A percentile compares a stretch with the other conserved stretches of the same genome.
These are phyloP conservation scores for Papilio dardanus DNA, from an alignment of 1,140 invertebrate genomes.

Conservation along the genomic window DNA sequence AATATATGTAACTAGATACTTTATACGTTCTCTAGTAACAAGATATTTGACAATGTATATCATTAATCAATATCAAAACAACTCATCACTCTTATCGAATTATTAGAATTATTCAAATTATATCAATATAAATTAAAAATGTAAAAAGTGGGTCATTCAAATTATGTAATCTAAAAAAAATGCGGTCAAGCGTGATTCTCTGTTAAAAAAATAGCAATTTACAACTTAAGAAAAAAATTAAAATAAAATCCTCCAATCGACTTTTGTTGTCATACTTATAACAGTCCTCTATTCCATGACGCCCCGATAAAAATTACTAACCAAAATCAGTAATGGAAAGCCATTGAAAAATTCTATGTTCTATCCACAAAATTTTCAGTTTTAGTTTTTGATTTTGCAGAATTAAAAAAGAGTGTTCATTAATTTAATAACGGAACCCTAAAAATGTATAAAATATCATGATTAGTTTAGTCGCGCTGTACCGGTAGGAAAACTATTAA, in stretches of 20 bases:
- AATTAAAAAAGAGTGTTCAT: not conserved
- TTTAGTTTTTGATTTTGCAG: not conserved
- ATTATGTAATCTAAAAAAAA: not conserved
- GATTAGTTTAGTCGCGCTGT: constrained; percentile 42
- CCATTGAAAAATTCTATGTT: not conserved
- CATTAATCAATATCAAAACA: not conserved
- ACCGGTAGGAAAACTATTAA: constrained; percentile 58
- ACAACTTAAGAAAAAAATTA: not conserved
- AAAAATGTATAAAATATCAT: not conserved
- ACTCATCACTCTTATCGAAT: constrained; percentile 4
- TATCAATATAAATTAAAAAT: constrained; percentile 42
- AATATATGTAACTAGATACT: not conserved
- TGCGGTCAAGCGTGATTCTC: not conserved
- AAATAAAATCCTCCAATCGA: not conserved
- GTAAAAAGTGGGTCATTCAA: not conserved
- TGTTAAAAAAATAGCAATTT: not conserved
- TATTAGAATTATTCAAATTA: constrained; percentile 19
- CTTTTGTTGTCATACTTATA: not conserved
- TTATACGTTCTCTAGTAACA: not conserved
- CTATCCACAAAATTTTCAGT: not conserved
- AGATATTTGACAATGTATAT: not conserved
- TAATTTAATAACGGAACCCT: constrained; percentile 15
- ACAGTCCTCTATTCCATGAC: not conserved
- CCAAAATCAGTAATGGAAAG: not conserved
- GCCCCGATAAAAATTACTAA: not conserved